Evolutionary conservation across 2,888 invertebrate genomes (phyloP), one percentile per base, ranked within the genome.

Genomic region (Macrophya annulata): DNA sequence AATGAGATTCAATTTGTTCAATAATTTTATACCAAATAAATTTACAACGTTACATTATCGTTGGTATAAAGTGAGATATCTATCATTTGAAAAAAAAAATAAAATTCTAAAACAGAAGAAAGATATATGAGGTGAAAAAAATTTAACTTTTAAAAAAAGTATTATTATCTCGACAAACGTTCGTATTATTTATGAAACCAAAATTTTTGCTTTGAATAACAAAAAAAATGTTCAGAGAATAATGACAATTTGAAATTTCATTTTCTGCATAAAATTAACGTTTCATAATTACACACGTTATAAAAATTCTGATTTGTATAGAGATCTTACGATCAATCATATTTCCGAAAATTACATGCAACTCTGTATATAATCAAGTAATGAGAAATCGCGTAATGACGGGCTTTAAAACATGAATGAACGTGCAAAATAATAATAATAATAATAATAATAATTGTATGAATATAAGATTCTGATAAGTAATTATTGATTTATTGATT

Each of bases 281-380:
- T n/a, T 55, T 55, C 8, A 6, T 55, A 55, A 55, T n/a, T n/a
- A 55, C n/a, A n/a, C 6, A n/a, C 1, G 8, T 62, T 10, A 62
- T 10, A 25, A 71, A 25, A n/a, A 10, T 43, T 43, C 40, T 17
- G 15, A 71, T 40, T n/a, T 17, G 25, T 21, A 31, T 65, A 21
- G 6, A 65, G 25, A 71, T n/a, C 37, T 8, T 21, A 59, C 79
- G 37, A 79, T 79, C 79, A 79, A 79, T 79, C 79, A 79, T 25
- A 31, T 71, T 25, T 17, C 40, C 25, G 10, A 17, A 3, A 71
- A 71, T 48, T 25, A 17, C 17, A 37, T n/a, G 15, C 40, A 15
- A 76, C 76, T 48, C 45, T 55, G 55, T 51, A 25, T 25, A 51
- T 79, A 79, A 79, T 79, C 21, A 79, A 55, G n/a, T n/a, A 59